These are phyloP conservation scores for Galemys pyrenaicus DNA, from an alignment of 2,113 vertebrate species.

Conservation along the genomic window DNA sequence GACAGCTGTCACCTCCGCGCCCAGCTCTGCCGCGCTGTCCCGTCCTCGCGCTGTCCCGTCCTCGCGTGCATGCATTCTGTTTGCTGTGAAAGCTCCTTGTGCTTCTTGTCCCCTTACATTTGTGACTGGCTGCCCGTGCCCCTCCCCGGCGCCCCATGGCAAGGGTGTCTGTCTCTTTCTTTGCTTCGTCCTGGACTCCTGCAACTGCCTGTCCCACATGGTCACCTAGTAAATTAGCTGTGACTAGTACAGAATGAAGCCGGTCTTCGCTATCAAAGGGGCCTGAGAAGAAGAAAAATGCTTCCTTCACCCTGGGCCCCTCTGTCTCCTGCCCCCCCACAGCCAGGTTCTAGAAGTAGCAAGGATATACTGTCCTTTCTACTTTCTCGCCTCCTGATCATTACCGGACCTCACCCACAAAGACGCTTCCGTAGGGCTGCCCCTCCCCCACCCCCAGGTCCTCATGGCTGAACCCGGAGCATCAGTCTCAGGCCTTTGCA, in stretches of 20 bases:
- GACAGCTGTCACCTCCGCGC: not conserved
- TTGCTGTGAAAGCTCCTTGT: too few species aligned
- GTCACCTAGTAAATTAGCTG: not conserved
- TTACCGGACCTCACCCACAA: not conserved
- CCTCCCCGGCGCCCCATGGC: not conserved
- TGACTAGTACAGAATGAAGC: not conserved
- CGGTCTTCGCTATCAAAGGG: not conserved
- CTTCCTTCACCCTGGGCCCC: not conserved
- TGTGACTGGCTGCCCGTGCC: too few species aligned
- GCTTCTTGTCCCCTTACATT: too few species aligned
- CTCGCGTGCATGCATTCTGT: too few species aligned
- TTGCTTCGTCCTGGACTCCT: not conserved
- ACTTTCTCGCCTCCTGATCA: not conserved
- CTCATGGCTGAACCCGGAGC: not conserved
- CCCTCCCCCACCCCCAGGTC: not conserved
- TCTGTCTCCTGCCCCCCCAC: not conserved
- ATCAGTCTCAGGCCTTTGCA: not conserved
- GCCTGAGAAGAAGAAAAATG: not conserved
- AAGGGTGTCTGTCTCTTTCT: constrained; percentile 12
- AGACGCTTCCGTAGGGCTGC: not conserved
- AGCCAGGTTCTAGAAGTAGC: not conserved
- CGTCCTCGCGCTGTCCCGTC: too few species aligned
- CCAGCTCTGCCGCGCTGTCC: not conserved
- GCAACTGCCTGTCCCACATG: not conserved
- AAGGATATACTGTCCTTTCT: not conserved